These are phyloP conservation scores for Meles meles DNA, from an alignment of 2,113 vertebrate genomes.

Conservation along the genomic window DNA sequence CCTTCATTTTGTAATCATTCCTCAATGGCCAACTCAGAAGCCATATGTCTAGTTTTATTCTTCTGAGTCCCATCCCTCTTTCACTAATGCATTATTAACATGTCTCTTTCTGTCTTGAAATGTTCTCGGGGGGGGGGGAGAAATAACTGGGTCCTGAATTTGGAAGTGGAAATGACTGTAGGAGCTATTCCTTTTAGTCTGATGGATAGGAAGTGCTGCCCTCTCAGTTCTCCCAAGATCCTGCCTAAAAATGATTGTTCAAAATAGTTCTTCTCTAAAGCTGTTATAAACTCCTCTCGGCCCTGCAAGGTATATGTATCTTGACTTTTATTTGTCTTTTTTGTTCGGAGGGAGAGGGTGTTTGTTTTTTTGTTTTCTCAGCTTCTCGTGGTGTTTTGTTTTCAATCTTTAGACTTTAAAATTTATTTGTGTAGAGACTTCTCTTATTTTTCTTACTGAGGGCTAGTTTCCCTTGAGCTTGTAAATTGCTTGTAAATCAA, in stretches of 20 bases:
- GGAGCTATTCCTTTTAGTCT: slow-evolving; percentile 56
- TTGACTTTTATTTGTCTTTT: slow-evolving; percentile 39
- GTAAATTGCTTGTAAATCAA: slow-evolving; percentile 83
- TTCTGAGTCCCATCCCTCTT: slow-evolving; percentile 34
- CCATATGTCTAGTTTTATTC: slow-evolving; percentile 50
- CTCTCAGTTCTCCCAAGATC: slow-evolving; percentile 27
- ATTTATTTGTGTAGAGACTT: slow-evolving; percentile 57
- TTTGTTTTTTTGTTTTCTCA: neutral
- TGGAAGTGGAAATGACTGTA: slow-evolving; percentile 54
- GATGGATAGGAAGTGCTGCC: slow-evolving; percentile 33
- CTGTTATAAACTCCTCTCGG: neutral
- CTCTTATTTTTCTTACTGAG: slow-evolving; percentile 54
- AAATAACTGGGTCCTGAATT: slow-evolving; percentile 46
- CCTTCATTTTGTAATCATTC: slow-evolving; percentile 44
- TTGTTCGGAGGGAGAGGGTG: neutral
- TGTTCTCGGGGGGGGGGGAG: neutral
- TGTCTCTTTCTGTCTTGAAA: slow-evolving; percentile 53
- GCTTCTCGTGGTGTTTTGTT: slow-evolving; percentile 32
- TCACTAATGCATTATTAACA: slow-evolving; percentile 55
- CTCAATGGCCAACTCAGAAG: slow-evolving; percentile 40
- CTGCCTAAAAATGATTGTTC: slow-evolving; percentile 58
- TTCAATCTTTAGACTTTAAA: slow-evolving; percentile 46
- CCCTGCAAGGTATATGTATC: neutral
- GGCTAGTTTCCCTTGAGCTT: slow-evolving; percentile 52
- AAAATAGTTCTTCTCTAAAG: slow-evolving; percentile 7